phyloP scores from a whole-genome alignment of 2,113 vertebrate genomes.

The Pseudorectes ferrugineus region DNA sequence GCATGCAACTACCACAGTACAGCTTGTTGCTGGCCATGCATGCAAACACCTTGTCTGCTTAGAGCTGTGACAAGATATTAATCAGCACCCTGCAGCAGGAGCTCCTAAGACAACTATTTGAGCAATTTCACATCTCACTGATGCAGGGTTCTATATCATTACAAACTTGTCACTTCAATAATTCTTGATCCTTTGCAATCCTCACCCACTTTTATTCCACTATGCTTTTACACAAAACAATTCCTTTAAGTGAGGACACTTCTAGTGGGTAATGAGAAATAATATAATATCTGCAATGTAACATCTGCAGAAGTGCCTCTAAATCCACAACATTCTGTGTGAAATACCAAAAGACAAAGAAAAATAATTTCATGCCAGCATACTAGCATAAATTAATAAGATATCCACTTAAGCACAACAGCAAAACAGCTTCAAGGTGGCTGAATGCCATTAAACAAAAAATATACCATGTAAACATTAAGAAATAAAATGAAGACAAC shows the following conservation, averaged over 20 bases:
- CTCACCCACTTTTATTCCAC: neutral
- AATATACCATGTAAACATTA: neutral
- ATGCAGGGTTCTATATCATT: neutral
- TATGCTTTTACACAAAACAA: neutral
- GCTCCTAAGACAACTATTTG: neutral
- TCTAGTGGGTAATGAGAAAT: neutral
- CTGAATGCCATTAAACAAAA: neutral
- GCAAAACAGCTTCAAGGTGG: neutral
- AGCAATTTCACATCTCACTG: neutral
- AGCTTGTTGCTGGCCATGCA: rapidly evolving
- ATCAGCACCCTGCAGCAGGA: neutral
- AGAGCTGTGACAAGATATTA: neutral
- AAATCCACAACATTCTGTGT: neutral
- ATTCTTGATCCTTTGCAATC: neutral
- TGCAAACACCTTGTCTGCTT: neutral
- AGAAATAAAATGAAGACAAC: neutral
- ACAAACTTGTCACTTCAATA: neutral
- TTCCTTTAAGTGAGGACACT: neutral
- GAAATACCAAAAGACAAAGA: neutral
- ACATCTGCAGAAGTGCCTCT: neutral
- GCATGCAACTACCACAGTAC: neutral
- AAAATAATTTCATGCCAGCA: neutral
- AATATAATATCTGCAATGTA: neutral
- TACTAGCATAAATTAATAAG: neutral
- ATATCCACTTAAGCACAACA: neutral